phyloP scores from a whole-genome alignment of 2,797 vertebrate genomes.

The Melopsittacus undulatus region DNA sequence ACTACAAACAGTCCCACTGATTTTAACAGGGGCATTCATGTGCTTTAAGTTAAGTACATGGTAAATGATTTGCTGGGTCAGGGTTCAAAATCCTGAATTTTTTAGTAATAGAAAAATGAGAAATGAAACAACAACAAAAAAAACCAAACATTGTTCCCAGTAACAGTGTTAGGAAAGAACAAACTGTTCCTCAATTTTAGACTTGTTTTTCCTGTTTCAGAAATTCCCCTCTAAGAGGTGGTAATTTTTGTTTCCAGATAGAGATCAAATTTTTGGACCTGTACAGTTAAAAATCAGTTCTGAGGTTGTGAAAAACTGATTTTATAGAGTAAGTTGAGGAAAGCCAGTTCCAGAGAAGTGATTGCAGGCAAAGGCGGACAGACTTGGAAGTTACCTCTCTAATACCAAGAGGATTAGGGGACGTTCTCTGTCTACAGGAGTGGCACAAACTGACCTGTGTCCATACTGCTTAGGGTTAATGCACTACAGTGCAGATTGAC shows the following conservation, averaged over 20 bases:
- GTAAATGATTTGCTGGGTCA: neutral
- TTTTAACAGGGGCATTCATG: neutral
- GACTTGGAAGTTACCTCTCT: neutral
- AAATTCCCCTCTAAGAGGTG: neutral
- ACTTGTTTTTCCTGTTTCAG: neutral
- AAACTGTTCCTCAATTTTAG: neutral
- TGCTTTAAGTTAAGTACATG: neutral
- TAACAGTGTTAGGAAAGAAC: neutral
- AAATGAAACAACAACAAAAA: neutral
- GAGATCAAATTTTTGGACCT: neutral
- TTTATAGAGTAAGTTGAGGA: neutral
- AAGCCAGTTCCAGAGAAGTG: neutral
- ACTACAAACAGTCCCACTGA: neutral
- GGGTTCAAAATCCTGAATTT: neutral
- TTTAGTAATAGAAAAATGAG: neutral
- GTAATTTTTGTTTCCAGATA: neutral
- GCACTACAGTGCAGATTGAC: neutral
- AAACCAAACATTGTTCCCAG: fast-evolving
- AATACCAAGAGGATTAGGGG: fast-evolving
- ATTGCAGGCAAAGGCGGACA: neutral
- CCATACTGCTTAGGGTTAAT: neutral
- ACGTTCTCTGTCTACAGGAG: neutral
- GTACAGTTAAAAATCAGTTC: neutral
- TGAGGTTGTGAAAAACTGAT: neutral
- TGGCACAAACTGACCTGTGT: neutral